Percentiles rank a stretch among this genome's conserved stretches.
These are phyloP conservation scores for Chondrilla cf. caribensis DNA, from an alignment of 37 sponge, comb jelly and placozoan species.

Conservation along the genomic window DNA sequence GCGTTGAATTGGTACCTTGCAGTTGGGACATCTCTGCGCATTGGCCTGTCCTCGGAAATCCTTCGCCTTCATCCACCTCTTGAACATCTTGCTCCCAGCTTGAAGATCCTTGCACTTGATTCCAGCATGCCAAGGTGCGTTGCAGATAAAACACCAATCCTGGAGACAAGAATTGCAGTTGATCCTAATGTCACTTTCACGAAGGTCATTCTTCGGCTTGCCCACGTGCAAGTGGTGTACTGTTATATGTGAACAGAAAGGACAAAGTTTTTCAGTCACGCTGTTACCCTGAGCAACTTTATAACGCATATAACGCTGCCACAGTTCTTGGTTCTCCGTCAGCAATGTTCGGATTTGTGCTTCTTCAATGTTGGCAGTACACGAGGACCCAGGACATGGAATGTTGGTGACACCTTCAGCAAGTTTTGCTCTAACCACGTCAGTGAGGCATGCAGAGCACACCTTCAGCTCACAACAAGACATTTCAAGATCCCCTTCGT, in stretches of 20 bases:
- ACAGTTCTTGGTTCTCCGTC: background rate
- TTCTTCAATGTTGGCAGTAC: slow-evolving; percentile 20
- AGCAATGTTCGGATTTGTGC: background rate
- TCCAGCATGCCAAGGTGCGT: slow-evolving; percentile 81
- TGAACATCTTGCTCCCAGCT: slow-evolving; percentile 55
- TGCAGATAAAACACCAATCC: slow-evolving; percentile 83
- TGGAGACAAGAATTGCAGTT: slow-evolving; percentile 46
- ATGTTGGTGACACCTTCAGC: slow-evolving; percentile 27
- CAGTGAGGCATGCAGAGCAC: background rate
- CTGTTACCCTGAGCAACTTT: background rate
- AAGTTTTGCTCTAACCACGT: background rate
- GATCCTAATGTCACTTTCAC: slow-evolving; percentile 49
- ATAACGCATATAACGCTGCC: slow-evolving; percentile 37
- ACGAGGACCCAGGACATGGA: slow-evolving; percentile 59
- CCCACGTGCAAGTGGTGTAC: slow-evolving; percentile 37
- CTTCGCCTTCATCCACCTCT: slow-evolving; percentile 45
- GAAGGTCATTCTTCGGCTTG: background rate
- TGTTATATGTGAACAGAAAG: slow-evolving; percentile 50
- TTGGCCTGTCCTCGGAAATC: slow-evolving; percentile 38
- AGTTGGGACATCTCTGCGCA: slow-evolving; percentile 72
- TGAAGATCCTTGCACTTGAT: slow-evolving; percentile 45
- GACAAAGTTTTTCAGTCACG: slow-evolving; percentile 51
- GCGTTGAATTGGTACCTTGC: slow-evolving; percentile 70
- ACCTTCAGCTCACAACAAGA: background rate
- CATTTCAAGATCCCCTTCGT: background rate